A percentile compares a stretch with the other conserved stretches of the same genome.
Conservation (phyloP, 2,797 vertebrate genomes). For the Lagocephalus sceleratus region DNA sequence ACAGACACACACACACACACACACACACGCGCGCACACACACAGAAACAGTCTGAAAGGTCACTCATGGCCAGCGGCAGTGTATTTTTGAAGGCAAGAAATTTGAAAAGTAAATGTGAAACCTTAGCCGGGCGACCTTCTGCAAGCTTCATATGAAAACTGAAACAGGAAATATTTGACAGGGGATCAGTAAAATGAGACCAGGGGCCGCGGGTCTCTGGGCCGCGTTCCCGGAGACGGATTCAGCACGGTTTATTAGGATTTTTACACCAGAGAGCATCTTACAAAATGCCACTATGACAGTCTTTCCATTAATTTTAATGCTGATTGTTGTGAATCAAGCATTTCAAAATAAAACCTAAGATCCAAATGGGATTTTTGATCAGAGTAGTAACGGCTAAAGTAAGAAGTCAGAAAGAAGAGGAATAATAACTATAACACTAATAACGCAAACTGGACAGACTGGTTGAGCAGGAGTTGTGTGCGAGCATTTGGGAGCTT, state of each 20-base stretch:
- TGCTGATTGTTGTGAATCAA: neutral
- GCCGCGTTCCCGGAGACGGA: conserved; percentile 2
- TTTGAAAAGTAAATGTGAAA: conserved; percentile 55
- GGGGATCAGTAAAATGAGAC: conserved; percentile 33
- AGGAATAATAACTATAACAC: too few relatives aligned
- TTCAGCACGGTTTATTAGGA: neutral
- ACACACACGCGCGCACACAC: conserved; percentile 20
- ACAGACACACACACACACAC: conserved; percentile 16
- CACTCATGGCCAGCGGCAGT: conserved; percentile 31
- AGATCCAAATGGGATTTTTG: too few relatives aligned
- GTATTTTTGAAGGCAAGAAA: conserved; percentile 56
- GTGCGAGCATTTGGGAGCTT: neutral
- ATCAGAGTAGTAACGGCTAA: too few relatives aligned
- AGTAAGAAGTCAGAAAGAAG: too few relatives aligned
- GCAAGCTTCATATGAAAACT: conserved; percentile 24
- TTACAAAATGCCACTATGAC: conserved; percentile 1
- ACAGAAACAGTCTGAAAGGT: conserved; percentile 53
- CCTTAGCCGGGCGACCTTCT: conserved; percentile 35
- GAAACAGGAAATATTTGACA: conserved; percentile 51
- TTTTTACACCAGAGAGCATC: conserved; percentile 11
- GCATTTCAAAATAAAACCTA: neutral
- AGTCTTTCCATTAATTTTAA: too few relatives aligned
- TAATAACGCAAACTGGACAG: neutral
- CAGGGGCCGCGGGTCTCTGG: conserved; percentile 9
- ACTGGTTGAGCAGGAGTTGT: conserved; percentile 1